These are phyloP conservation scores for Rhincodon typus DNA, from an alignment of 2,797 vertebrate genomes.

Conservation along the genomic window DNA sequence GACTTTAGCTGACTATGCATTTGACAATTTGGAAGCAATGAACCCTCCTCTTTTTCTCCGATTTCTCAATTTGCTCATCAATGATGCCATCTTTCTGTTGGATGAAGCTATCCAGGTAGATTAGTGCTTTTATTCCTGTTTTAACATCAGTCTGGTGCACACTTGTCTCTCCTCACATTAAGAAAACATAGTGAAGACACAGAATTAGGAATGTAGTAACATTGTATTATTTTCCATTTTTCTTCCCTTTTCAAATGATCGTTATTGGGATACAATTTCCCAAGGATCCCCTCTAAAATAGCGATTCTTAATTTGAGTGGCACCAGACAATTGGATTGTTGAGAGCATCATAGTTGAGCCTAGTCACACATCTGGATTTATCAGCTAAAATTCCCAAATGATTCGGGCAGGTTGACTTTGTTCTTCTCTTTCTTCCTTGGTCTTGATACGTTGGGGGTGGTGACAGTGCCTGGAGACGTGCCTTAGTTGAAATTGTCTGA, in stretches of 20 bases:
- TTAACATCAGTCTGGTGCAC: not conserved
- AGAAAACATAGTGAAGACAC: not conserved
- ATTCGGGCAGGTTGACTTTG: not conserved
- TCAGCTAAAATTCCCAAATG: not conserved
- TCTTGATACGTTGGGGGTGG: not conserved
- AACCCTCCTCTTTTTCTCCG: slow-evolving; percentile 89
- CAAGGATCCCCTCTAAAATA: not conserved
- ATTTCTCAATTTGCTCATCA: slow-evolving; percentile 94
- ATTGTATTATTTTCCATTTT: not conserved
- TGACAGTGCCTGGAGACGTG: not conserved
- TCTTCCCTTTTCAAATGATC: no score
- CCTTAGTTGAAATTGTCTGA: not conserved
- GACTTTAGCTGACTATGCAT: slow-evolving; percentile 84
- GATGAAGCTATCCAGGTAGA: slow-evolving; percentile 96
- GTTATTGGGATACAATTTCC: not conserved
- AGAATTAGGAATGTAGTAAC: not conserved
- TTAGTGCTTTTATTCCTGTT: not conserved
- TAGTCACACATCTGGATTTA: not conserved
- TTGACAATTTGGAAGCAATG: slow-evolving; percentile 93
- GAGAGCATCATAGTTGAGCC: not conserved
- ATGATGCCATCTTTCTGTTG: slow-evolving; percentile 88
- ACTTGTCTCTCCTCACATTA: not conserved
- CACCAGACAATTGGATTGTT: not conserved
- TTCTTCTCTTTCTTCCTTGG: not conserved
- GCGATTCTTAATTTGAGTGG: not conserved